Base-by-base conservation (phyloP, 2,797 vertebrate species). In the Tokudaia tokunoshimensis region DNA sequence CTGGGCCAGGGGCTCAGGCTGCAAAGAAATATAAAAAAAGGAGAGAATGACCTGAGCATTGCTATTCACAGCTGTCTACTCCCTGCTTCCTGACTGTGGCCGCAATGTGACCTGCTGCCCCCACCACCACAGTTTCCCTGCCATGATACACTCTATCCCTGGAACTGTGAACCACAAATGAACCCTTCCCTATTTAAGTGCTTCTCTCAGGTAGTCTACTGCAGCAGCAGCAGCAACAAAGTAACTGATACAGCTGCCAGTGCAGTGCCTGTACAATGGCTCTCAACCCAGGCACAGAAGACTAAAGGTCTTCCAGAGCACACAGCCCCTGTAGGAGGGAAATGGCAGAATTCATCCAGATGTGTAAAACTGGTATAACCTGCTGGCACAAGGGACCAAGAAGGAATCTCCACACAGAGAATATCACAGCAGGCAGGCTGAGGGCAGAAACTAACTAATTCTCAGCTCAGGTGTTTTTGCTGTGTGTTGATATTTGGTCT, bases 361-460 rank as follows among this genome's bases (percentile, higher is more conserved):
- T 92, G 4, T 65, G 55, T 59, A 44, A 76, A 67, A 15, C 59
- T 12, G n/a, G 52, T 44, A n/a, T 20, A 22, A 20, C 70, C 59
- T 17, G 9, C 47, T 12, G 2, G 15, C 29, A 14, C 65, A 13
- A 50, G 55, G 34, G 29, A 55, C 67, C 7, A 61, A 17, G 57
- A 94, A 44, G 34, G 29, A 80, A 26, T 44, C 41, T 34, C 26
- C 75, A 4, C 44, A 44, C 63, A 59, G 92, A 75, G 63, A 84
- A 22, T 85, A 63, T 34, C 1, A 0, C 44, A 61, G 70, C 41
- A 86, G 55, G 83, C 52, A 79, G 31, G 22, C 41, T 91, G 79
- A 78, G 41, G 78, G 83, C 82, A 97, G 89, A 96, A 96, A 97
- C 41, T 96, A 95, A 96, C 96, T 96, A 97, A 97, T 97, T 97